These are phyloP conservation scores for Zapornia atra DNA, from an alignment of 2,113 vertebrate species.

Conservation along the genomic window DNA sequence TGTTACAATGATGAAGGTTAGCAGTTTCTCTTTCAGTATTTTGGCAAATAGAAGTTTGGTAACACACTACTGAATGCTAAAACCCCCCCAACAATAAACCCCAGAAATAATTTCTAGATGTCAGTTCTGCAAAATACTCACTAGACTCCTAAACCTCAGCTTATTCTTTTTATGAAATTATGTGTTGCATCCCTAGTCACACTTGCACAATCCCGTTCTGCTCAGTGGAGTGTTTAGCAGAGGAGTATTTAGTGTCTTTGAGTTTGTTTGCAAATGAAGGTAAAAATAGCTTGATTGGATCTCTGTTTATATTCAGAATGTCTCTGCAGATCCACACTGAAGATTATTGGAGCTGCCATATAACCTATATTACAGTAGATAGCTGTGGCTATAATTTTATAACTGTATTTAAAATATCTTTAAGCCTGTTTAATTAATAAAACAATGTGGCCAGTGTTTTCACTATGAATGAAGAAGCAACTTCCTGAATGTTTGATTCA, in stretches of 20 bases:
- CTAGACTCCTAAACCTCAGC: background rate
- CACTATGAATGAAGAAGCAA: background rate
- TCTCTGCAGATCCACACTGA: background rate
- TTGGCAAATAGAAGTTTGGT: background rate
- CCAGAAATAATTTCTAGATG: background rate
- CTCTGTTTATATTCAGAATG: background rate
- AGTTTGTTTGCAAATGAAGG: background rate
- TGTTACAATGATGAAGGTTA: background rate
- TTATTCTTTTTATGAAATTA: background rate
- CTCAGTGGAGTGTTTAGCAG: background rate
- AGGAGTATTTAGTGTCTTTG: background rate
- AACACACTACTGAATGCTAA: background rate
- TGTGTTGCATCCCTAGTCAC: background rate
- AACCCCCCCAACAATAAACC: background rate
- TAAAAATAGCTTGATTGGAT: background rate
- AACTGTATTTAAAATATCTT: background rate
- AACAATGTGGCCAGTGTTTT: background rate
- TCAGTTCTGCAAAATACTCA: background rate
- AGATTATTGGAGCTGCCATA: background rate
- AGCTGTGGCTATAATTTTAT: background rate
- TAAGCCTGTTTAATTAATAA: background rate
- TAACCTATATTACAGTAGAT: background rate
- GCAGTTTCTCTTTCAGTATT: background rate
- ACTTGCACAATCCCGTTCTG: background rate
- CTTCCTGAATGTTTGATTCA: background rate